These are phyloP conservation scores for Siderastrea radians DNA, from an alignment of 92 coral and sea anemone species.

Conservation along the genomic window DNA sequence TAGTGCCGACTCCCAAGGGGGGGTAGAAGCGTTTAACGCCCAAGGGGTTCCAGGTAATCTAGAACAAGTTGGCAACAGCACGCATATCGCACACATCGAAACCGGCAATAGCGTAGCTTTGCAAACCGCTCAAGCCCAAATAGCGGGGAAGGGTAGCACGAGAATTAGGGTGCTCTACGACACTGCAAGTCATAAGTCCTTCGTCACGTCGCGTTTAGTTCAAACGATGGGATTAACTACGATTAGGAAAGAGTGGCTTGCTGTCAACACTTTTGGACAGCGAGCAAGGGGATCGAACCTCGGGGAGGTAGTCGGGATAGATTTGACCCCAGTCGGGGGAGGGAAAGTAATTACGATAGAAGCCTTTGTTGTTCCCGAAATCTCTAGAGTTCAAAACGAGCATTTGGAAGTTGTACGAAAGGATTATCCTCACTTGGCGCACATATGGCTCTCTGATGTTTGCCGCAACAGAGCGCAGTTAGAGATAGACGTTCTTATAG, in stretches of 20 bases:
- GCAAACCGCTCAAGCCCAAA: conserved; percentile 41
- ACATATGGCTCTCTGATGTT: conserved; percentile 57
- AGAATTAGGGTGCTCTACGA: conserved; percentile 41
- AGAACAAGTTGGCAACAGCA: background rate
- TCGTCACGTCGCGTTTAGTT: too few species aligned
- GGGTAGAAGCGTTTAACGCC: background rate
- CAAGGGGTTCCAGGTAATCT: background rate
- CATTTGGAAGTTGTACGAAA: conserved; percentile 1
- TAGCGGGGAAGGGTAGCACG: conserved; percentile 9
- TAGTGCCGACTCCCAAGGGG: background rate
- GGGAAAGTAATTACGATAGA: conserved; percentile 1
- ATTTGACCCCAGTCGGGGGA: conserved; percentile 43
- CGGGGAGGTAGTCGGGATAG: conserved; percentile 40
- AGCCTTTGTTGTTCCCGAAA: conserved; percentile 69
- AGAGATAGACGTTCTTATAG: conserved; percentile 43
- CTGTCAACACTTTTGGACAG: conserved; percentile 39
- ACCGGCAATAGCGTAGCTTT: conserved; percentile 43
- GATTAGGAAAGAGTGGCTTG: too few species aligned
- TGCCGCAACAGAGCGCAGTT: conserved; percentile 21
- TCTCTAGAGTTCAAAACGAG: conserved; percentile 39
- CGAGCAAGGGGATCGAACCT: conserved; percentile 21
- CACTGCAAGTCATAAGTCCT: background rate
- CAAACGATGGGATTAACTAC: too few species aligned
- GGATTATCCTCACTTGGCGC: conserved; percentile 32
- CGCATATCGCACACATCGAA: conserved; percentile 25